Evolutionary conservation across 1,140 invertebrate genomes (phyloP).

Genomic region (Macrotrachela quadricornifera): DNA sequence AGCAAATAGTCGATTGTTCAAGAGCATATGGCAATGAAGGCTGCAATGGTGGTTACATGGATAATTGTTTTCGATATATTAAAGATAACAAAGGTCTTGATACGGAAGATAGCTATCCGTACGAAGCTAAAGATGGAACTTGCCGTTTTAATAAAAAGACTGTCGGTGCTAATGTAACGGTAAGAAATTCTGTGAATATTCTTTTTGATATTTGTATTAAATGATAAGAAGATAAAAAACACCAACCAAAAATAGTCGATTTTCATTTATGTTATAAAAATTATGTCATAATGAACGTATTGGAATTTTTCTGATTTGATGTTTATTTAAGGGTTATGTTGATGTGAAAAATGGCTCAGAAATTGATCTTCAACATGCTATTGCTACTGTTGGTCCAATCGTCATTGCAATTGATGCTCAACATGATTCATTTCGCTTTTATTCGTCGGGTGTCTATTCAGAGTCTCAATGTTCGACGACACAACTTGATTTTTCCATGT

Average conservation of each 20-base stretch:
- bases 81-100: constrained; percentile 36
- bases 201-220: too few species aligned
- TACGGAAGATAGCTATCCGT: constrained; percentile 6
- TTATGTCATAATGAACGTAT: too few species aligned
- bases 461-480: constrained; percentile 45
- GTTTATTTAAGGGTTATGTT: constrained; percentile 14
- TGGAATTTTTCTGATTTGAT: too few species aligned
- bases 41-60: constrained; percentile 11
- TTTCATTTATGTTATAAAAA: too few species aligned
- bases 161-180: constrained; percentile 13
- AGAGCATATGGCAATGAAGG: constrained; percentile 3
- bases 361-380: constrained; percentile 22
- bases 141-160: constrained; percentile 31
- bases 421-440: constrained; percentile 49
- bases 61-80: constrained; percentile 24
- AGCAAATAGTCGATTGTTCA: constrained; percentile 9
- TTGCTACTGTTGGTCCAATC: constrained; percentile 63
- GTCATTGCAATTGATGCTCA: constrained; percentile 65
- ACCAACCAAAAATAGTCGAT: too few species aligned
- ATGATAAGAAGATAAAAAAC: too few species aligned
- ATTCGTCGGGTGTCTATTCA: constrained; percentile 41
- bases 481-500: constrained; percentile 48
- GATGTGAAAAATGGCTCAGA: constrained; percentile 16
- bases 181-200: too few species aligned
- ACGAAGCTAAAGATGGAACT: constrained; percentile 20